Base-by-base conservation (phyloP, 2,888 invertebrate species). In the Clostera curtula region DNA sequence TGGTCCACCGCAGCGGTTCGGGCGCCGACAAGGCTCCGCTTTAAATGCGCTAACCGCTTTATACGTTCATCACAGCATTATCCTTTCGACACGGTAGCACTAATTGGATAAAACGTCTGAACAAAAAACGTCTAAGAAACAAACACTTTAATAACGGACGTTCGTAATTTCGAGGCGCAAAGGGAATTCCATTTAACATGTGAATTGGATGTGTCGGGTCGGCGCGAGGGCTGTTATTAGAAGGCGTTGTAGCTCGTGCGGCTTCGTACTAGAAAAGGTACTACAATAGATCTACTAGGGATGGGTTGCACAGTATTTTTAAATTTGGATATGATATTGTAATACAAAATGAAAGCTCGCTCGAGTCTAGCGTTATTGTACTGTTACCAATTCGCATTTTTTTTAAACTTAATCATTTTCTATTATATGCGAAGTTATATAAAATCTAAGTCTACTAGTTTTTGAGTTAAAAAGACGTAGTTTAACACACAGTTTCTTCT, bases 1-100 rank as follows among this genome's bases (percentile, higher is more conserved):
- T 46, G 47, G 34, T 44, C 4, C 18, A 8, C 18, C 19, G 49
- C 52, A 60, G 53, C 53, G 49, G 54, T 51, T 53, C 53, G 46
- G 50, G 47, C 52, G 49, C 64, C 63, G 60, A 66, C 66, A 69
- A 70, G 70, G 67, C 61, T 57, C 73, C 65, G 69, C 66, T 77
- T 74, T 73, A 71, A 72, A 73, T 67, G 49, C 72, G 71, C 69
- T 79, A 74, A 79, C 67, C 65, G 63, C 54, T 76, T 74, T 63
- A 73, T 68, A 56, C 61, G 62, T 73, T 68, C 72, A 75, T 75
- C 71, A 67, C 66, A 65, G 52, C 69, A 83, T 83, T 82, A 83
- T 79, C 77, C 79, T 82, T 83, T 83, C 82, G 82, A 83, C 83
- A 83, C 83, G 82, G 83, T 82, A 83, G 83, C 80, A 73, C 83